Evolutionary conservation across 2,888 invertebrate species (phyloP), one percentile per base, ranked within the genome.

Genomic region (Boloria euphrosyne): DNA sequence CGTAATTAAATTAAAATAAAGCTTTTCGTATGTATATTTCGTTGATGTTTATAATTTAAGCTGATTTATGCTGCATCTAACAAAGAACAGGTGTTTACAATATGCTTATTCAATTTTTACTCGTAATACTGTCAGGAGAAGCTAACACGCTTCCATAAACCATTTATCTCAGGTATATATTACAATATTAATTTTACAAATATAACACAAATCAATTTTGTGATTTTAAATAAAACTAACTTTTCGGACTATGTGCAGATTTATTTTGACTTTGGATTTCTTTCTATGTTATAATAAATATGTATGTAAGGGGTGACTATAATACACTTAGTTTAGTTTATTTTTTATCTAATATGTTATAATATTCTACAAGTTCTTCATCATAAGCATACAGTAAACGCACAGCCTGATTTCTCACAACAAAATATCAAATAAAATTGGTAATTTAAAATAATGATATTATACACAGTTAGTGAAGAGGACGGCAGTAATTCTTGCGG

Each of bases 401-500:
- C 31, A 6, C 31, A 31, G 31, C 31, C 6, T 31, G 31, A 1
- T 31, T 31, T 31, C 31, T 31, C 7, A 31, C 31, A 31, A 4
- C 22, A 22, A 51, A 13, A 13, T 4, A 51, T 27, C 47, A 0
- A 16, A 18, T 18, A 22, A 22, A 27, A 6, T 7, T 51, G 27
- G 4, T 18, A 53, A 58, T 27, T 47, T 16, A 16, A 18, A 31
- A 59, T 5, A 18, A 47, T 22, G 6, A 16, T 46, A 17, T 49
- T 14, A 13, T 0, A 43, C 47, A 58, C 47, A 60, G 65, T 22
- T 14, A 47, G 52, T 27, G 60, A 54, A 22, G 66, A 62, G 6
- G 52, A 57, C 13, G 13, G n/a, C 14, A 63, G 67, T 3, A 74
- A 71, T 2, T 76, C 70, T 7, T 69, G 66, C 6, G 75, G 66